These are phyloP conservation scores for Hydra vulgaris DNA, from an alignment of 30 jellyfish, hydroid and myxozoan species.

Conservation along the genomic window DNA sequence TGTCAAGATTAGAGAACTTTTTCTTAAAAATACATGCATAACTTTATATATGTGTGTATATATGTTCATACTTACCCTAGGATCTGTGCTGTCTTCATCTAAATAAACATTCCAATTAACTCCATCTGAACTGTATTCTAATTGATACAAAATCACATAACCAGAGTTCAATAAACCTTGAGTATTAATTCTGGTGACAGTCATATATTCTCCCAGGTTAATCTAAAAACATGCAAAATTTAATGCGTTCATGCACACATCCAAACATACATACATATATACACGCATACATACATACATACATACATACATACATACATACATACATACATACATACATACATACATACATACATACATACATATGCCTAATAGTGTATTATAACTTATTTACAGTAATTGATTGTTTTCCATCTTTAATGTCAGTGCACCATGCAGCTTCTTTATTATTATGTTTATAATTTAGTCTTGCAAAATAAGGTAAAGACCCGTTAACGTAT, in stretches of 20 bases:
- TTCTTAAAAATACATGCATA: neutral
- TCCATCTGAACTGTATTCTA: conserved; percentile 63
- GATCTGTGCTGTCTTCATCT: conserved; percentile 32
- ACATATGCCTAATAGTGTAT: neutral
- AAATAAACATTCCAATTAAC: conserved; percentile 38
- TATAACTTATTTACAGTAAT: conserved; percentile 34
- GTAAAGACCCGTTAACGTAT: conserved; percentile 11
- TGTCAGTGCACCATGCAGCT: conserved; percentile 76
- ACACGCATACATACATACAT: neutral
- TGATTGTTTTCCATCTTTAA: conserved; percentile 36
- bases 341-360: neutral
- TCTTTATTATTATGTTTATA: conserved; percentile 3
- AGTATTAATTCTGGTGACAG: conserved; percentile 46
- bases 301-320: neutral
- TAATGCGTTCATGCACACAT: neutral
- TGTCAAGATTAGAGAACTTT: too few relatives aligned
- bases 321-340: neutral
- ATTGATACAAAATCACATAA: conserved; percentile 44
- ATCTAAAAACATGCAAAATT: conserved; percentile 29
- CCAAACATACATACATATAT: neutral
- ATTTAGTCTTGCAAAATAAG: conserved; percentile 38
- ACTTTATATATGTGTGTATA: neutral
- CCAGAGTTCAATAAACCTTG: conserved; percentile 35
- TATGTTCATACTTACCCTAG: neutral
- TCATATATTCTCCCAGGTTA: conserved; percentile 39